A percentile compares a stretch with the other conserved stretches of the same genome.
These are phyloP conservation scores for Otus scops DNA, from an alignment of 2,797 vertebrate genomes.

Conservation along the genomic window DNA sequence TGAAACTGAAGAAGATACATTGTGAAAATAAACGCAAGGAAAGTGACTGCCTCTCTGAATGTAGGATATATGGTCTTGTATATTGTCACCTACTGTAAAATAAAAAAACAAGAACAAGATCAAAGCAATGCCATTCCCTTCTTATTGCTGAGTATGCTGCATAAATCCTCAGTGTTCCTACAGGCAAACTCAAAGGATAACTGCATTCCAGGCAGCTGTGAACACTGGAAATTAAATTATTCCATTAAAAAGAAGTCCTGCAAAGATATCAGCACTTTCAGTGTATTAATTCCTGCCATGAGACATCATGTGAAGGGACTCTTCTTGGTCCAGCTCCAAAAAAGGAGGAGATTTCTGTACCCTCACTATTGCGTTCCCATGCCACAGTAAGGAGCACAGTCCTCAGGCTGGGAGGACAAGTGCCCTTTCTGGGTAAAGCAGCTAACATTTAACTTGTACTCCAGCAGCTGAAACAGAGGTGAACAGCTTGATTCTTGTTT, in stretches of 20 bases:
- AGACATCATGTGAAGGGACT: neutral
- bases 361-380: neutral
- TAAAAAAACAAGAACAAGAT: neutral
- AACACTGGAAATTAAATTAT: neutral
- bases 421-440: neutral
- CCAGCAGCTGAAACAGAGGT: neutral
- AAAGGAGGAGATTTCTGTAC: neutral
- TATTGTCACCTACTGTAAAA: neutral
- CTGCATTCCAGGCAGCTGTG: neutral
- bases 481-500: neutral
- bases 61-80: neutral
- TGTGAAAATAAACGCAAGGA: neutral
- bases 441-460: neutral
- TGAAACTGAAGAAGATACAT: neutral
- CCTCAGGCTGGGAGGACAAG: accelerated
- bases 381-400: neutral
- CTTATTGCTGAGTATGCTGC: neutral
- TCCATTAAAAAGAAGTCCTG: neutral
- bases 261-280: neutral
- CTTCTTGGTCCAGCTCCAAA: neutral
- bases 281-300: neutral
- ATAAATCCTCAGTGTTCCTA: neutral
- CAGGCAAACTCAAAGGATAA: neutral
- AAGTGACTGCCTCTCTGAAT: neutral
- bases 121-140: neutral